Base-by-base conservation (phyloP, 2,113 vertebrate species). In the Pangasianodon gigas region DNA sequence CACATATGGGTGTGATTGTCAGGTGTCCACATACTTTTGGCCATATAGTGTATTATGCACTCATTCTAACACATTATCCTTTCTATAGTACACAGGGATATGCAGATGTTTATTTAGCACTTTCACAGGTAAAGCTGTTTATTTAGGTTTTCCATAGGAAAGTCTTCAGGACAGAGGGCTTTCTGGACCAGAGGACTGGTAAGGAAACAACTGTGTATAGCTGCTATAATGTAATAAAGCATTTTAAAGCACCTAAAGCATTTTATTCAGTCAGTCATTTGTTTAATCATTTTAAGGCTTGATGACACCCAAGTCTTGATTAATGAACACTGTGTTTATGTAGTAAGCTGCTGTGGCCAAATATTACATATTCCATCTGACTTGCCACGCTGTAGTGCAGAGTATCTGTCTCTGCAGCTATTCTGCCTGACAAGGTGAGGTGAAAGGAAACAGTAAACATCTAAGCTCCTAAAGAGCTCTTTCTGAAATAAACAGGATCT, bases 391-490 rank as follows among this genome's bases (percentile, higher is more conserved):
- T 44, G 65, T 32, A 52, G n/a, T 37, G 46, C 48, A 86, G 44
- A 46, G 69, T 29, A 2, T 69, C 37, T 60, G 51, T 77, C 51
- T 60, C 5, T 58, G 14, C 46, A 79, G 32, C 58, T 26, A 46
- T 26, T 65, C 41, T 46, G 11, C 75, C 21, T 54, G 21, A 74
- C 67, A 26, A 60, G 58, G 56, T 85, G 21, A 65, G 11, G 26
- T 14, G n/a, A 87, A 87, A 58, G 21, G 16, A 81, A 88, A 81
- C 41, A 41, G 83, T 88, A 82, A 82, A 88, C 58, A 85, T 65
- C 58, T 26, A 88, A 26, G 10, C 58, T 44, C 26, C 56, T 80
- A 62, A 87, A 80, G 41, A 80, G 74, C 75, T 65, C 60, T 52
- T 67, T 87, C 32, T 24, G 41, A 51, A 80, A 44, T 54, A 65